Base-by-base conservation (phyloP, 2,888 invertebrate genomes). In the Troides oblongomaculatus region DNA sequence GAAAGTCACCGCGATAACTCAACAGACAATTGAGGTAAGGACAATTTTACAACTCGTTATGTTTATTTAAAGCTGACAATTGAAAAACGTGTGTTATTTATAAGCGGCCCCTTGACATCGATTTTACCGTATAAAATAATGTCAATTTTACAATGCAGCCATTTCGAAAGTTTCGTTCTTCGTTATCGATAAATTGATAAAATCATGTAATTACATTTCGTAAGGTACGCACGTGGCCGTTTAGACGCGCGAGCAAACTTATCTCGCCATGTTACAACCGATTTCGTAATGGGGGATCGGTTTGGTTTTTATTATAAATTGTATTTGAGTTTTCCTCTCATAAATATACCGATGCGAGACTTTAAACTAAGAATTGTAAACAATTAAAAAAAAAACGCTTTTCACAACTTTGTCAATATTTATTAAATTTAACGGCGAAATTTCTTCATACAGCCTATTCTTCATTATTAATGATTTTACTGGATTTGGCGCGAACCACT, bases 161-260 rank as follows among this genome's bases (percentile, higher is more conserved):
- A 80, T 89, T 87, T 86, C 84, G 81, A 79, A 89, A 89, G 62
- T 76, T 80, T 79, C 76, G 79, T 81, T 80, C 77, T 80, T 79
- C 77, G 76, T 76, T 53, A 79, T 76, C 78, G 77, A 79, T 75
- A 78, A 77, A 78, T 78, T 77, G 78, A 80, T 82, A 82, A 79
- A 80, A 78, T 80, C 74, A 72, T 72, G 78, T 83, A 84, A 86
- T 84, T 83, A 77, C 64, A 78, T 89, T 87, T 86, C 84, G 84
- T 79, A 88, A 89, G 76, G 81, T 81, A 72, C 82, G 81, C 80
- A 78, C 82, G 83, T 79, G 80, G 77, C 30, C 50, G 64, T 58
- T 43, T 25, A 64, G 71, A 70, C 65, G 66, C 67, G 46, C 17
- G 53, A 21, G 21, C 39, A 6, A 25, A 50, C 36, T 58, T 39